phyloP scores from a whole-genome alignment of 2,888 invertebrate species.

The Lysandra coridon region DNA sequence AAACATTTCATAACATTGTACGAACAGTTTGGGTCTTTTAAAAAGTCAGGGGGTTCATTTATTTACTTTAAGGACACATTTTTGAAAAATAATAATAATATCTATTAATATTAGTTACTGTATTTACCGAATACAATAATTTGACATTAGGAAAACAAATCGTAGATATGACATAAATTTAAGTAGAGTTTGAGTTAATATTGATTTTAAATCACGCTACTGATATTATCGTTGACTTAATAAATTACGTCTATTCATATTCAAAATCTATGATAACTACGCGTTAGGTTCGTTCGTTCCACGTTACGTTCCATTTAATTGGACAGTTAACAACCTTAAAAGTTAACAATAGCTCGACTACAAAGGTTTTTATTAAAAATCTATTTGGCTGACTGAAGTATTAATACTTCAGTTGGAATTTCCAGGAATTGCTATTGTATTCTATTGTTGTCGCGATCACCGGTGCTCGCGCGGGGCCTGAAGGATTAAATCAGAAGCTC shows the following conservation, averaged over 20 bases:
- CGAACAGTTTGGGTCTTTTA: not conserved
- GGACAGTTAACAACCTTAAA: too few relatives aligned
- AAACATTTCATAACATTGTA: not conserved
- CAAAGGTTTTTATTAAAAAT: too few relatives aligned
- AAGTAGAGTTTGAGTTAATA: not conserved
- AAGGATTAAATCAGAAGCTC: too few relatives aligned
- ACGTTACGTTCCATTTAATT: not conserved
- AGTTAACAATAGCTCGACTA: too few relatives aligned
- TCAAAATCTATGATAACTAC: not conserved
- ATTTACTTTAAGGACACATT: not conserved
- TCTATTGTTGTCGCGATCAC: too few relatives aligned
- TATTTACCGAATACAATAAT: not conserved
- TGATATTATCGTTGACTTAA: not conserved
- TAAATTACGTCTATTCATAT: slow-evolving; percentile 1
- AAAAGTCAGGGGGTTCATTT: not conserved
- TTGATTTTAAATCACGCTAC: not conserved
- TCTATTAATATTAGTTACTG: not conserved
- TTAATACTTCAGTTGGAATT: too few relatives aligned
- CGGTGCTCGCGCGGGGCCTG: too few relatives aligned
- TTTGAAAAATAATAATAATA: not conserved
- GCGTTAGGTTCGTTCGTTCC: too few relatives aligned
- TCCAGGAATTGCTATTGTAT: too few relatives aligned
- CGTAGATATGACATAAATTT: too few relatives aligned
- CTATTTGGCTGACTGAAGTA: too few relatives aligned
- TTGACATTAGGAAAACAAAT: not conserved